Conservation (phyloP, 2,113 vertebrate species). For the Nycticebus coucang region DNA sequence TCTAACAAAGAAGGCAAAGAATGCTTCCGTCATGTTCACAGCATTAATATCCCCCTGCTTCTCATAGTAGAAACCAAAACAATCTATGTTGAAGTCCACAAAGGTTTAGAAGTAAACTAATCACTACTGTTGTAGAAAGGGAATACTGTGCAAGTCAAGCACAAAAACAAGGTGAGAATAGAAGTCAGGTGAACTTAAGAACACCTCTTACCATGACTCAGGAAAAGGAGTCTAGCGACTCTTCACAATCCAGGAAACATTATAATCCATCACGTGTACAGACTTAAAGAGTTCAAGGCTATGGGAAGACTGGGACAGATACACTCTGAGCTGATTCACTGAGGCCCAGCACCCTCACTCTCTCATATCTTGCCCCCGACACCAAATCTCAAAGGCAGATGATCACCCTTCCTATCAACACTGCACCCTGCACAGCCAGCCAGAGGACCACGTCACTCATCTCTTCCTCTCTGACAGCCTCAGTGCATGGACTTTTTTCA, state of each 20-base stretch:
- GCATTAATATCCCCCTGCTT: not conserved
- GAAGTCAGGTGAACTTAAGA: not conserved
- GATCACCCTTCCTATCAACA: rapidly evolving
- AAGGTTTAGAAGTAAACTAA: not conserved
- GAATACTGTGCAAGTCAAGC: not conserved
- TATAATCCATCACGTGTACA: rapidly evolving
- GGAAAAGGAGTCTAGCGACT: not conserved
- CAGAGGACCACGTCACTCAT: no score
- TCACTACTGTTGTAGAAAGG: not conserved
- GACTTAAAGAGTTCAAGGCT: no score
- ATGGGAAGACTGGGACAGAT: rapidly evolving
- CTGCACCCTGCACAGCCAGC: not conserved
- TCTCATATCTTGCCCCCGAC: not conserved
- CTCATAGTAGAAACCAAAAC: not conserved
- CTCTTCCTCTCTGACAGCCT: not conserved
- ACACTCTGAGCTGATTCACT: not conserved
- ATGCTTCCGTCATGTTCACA: not conserved
- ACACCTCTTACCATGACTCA: rapidly evolving
- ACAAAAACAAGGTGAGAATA: not conserved
- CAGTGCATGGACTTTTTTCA: rapidly evolving
- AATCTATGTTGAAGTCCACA: not conserved
- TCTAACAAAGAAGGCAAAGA: not conserved
- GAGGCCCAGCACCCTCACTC: not conserved
- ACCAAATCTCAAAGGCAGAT: not conserved
- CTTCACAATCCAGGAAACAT: not conserved